A percentile compares a stretch with the other conserved stretches of the same genome.
phyloP scores from a whole-genome alignment of 2,113 vertebrate species.

The Otolemur garnettii region DNA sequence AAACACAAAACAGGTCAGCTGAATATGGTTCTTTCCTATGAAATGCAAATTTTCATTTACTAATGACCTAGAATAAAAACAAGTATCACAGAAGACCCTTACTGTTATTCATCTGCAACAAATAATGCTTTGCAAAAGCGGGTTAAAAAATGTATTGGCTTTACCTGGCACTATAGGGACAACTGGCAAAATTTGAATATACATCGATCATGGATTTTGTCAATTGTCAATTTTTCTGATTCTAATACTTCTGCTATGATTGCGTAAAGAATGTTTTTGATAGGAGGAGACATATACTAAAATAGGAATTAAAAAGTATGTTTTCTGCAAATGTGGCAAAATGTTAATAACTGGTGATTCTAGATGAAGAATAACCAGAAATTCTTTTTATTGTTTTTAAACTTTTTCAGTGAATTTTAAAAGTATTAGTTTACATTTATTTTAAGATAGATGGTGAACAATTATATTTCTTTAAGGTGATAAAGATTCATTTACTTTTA shows the following conservation, averaged over 20 bases:
- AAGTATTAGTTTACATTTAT: neutral
- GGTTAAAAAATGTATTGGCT: neutral
- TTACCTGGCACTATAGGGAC: neutral
- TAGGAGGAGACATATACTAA: neutral
- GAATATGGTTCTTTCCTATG: neutral
- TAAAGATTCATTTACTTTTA: conserved; percentile 28
- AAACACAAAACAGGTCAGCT: neutral
- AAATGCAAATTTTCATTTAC: conserved; percentile 7
- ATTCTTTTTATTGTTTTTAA: neutral
- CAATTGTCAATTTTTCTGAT: neutral
- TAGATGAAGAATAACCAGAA: neutral
- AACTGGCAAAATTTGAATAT: neutral
- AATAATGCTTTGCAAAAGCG: neutral
- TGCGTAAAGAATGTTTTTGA: neutral
- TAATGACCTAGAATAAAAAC: neutral
- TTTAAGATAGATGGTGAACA: neutral
- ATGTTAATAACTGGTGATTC: conserved; percentile 24
- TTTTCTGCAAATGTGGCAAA: neutral
- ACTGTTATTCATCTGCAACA: neutral
- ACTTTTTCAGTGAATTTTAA: conserved; percentile 38
- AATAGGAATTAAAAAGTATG: neutral
- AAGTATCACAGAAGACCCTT: neutral
- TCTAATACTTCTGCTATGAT: neutral
- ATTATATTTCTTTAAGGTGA: neutral
- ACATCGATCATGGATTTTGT: neutral